Conservation (phyloP, 2,797 vertebrate genomes). For the Enteromius unitaeniatus region DNA sequence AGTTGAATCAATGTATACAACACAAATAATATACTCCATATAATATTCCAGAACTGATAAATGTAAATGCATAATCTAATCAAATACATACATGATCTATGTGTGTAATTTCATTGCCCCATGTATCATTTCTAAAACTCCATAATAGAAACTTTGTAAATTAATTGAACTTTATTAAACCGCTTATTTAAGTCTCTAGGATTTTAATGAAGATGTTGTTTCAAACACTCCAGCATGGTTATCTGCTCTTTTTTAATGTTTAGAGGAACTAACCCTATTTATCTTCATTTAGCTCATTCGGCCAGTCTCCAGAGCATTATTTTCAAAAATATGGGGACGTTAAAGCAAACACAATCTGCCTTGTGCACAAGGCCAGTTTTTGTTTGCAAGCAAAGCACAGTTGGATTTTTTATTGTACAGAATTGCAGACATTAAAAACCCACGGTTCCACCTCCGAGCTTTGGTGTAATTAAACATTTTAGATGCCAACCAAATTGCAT, state of each 20-base stretch:
- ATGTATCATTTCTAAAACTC: constrained; percentile 13
- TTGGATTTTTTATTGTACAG: neutral
- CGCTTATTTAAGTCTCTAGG: constrained; percentile 53
- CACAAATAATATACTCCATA: neutral
- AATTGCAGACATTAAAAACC: constrained; percentile 28
- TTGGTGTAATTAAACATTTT: constrained; percentile 33
- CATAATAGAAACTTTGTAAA: constrained; percentile 38
- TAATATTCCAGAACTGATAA: constrained; percentile 1
- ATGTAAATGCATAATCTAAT: constrained; percentile 6
- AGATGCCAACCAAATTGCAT: constrained; percentile 14
- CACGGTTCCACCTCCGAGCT: constrained; percentile 18
- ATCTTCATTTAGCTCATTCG: constrained; percentile 53
- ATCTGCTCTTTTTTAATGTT: constrained; percentile 32
- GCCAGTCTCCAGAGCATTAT: constrained; percentile 23
- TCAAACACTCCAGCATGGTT: constrained; percentile 3
- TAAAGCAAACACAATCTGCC: constrained; percentile 28
- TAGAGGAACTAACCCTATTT: constrained; percentile 16
- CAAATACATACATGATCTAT: neutral
- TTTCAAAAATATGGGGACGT: constrained; percentile 40
- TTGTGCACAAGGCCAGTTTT: constrained; percentile 2
- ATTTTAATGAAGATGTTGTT: too few relatives aligned
- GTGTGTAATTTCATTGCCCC: neutral
- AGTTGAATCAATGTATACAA: constrained; percentile 14
- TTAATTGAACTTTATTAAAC: constrained; percentile 20
- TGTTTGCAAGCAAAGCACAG: constrained; percentile 18